Conservation (phyloP, 2,113 vertebrate genomes). For the Phylloscopus trochilus region DNA sequence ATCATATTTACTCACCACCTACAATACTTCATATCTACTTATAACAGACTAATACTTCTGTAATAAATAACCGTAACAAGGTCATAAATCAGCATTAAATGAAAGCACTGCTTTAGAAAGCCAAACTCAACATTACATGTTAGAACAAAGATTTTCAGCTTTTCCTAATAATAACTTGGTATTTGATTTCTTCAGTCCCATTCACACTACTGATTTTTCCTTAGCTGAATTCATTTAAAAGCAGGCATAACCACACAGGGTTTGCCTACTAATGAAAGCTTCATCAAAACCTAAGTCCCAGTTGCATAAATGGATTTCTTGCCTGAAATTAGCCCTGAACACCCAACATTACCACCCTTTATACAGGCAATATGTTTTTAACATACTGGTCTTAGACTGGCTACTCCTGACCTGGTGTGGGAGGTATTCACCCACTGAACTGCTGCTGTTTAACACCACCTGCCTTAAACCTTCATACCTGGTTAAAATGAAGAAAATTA, state of each 20-base stretch:
- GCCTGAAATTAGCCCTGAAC: not conserved
- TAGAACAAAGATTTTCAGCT: slow-evolving; percentile 25
- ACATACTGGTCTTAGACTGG: not conserved
- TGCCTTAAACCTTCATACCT: not conserved
- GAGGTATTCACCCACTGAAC: not conserved
- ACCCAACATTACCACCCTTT: not conserved
- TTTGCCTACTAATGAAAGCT: not conserved
- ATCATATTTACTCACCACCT: slow-evolving; percentile 2
- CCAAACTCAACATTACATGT: not conserved
- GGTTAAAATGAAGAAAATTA: not conserved
- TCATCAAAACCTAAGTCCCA: not conserved
- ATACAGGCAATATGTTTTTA: not conserved
- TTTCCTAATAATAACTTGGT: not conserved
- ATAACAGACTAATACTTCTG: not conserved
- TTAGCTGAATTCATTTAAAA: not conserved
- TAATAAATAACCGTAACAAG: slow-evolving; percentile 31
- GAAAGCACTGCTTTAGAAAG: slow-evolving; percentile 10
- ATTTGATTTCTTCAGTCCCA: slow-evolving; percentile 4
- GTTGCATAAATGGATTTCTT: not conserved
- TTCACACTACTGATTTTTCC: not conserved
- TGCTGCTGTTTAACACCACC: not conserved
- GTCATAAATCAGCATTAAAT: slow-evolving; percentile 38
- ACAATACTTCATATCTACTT: slow-evolving; percentile 30
- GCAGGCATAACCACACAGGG: not conserved
- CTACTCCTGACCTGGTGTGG: not conserved